Percentiles rank a stretch among this genome's conserved stretches.
phyloP scores from a whole-genome alignment of 2,113 vertebrate genomes.

The Megatriorchis doriae region DNA sequence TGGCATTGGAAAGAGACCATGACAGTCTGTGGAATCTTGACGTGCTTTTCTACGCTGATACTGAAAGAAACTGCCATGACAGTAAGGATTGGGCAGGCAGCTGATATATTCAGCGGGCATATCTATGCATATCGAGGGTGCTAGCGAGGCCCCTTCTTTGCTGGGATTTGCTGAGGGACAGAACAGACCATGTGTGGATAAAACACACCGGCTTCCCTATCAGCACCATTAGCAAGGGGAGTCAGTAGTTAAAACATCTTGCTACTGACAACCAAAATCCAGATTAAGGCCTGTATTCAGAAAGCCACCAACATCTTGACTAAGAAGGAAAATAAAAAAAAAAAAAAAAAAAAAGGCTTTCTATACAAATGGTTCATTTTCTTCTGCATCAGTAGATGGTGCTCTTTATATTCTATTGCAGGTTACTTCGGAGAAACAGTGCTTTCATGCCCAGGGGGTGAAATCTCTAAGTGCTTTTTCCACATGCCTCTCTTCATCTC shows the following conservation, averaged over 20 bases:
- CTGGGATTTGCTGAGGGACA: not conserved
- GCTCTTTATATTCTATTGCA: not conserved
- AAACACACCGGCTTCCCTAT: not conserved
- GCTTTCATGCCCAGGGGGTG: fast-evolving
- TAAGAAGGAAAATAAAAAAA: not conserved
- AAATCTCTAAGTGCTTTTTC: not conserved
- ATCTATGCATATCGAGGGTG: not conserved
- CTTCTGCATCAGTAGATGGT: constrained; percentile 30
- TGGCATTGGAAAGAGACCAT: not conserved
- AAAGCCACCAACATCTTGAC: not conserved
- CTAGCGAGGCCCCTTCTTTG: not conserved
- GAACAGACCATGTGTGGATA: not conserved
- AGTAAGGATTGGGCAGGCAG: not conserved
- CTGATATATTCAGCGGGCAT: not conserved
- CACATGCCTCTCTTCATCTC: not conserved
- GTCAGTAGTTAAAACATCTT: not conserved
- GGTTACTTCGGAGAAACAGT: not conserved
- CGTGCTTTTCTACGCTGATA: not conserved
- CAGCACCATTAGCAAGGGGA: not conserved
- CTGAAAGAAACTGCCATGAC: not conserved
- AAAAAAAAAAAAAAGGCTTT: not conserved
- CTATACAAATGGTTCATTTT: not conserved
- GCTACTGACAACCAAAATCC: not conserved
- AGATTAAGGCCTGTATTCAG: not conserved
- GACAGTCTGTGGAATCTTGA: not conserved